Conservation (phyloP, 2,113 vertebrate species). For the Hippolais icterina region DNA sequence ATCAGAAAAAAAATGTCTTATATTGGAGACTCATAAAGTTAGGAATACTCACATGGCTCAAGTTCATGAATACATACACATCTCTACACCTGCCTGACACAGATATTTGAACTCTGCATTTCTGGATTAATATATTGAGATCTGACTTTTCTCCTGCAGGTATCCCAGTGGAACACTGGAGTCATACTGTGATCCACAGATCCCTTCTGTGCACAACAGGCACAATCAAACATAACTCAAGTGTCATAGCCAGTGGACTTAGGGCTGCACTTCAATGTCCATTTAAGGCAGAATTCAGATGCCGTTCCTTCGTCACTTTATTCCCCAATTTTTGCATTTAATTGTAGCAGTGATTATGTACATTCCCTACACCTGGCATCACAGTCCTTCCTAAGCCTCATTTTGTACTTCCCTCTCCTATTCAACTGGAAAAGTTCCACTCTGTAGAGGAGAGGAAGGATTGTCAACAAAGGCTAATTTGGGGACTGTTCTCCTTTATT, state of each 20-base stretch:
- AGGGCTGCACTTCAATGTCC: neutral
- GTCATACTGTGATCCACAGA: neutral
- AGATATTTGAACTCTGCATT: neutral
- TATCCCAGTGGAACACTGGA: neutral
- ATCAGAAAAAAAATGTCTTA: neutral
- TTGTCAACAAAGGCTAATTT: neutral
- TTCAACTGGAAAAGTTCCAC: neutral
- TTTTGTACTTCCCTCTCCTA: neutral
- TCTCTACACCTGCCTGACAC: neutral
- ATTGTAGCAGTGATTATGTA: neutral
- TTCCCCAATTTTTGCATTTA: neutral
- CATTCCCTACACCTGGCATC: neutral
- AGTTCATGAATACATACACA: neutral
- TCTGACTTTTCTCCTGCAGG: neutral
- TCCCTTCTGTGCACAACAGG: neutral
- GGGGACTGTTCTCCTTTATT: neutral
- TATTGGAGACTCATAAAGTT: neutral
- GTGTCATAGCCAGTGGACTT: neutral
- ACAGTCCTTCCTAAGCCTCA: neutral
- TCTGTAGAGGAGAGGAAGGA: neutral
- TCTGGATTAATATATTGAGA: neutral
- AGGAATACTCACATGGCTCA: neutral
- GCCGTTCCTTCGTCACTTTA: neutral
- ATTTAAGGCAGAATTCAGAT: neutral
- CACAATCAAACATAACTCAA: neutral